phyloP scores from a whole-genome alignment of 2,113 vertebrate species.

The Nothobranchius furzeri region DNA sequence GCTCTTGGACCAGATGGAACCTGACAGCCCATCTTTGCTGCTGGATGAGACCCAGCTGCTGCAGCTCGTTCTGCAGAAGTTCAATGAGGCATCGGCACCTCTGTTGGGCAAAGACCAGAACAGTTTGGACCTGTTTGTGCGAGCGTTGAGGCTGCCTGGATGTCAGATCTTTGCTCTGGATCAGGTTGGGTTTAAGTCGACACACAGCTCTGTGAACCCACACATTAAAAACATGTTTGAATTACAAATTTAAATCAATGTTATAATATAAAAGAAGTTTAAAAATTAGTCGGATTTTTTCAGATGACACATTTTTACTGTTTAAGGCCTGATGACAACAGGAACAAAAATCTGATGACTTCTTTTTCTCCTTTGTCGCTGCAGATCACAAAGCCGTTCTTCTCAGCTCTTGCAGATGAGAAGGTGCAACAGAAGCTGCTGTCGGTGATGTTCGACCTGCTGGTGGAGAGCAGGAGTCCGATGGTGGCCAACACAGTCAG shows the following conservation, averaged over 20 bases:
- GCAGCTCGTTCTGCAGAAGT: slow-evolving; percentile 86
- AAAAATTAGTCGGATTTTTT: no score
- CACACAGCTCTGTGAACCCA: background rate
- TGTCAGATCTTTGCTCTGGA: slow-evolving; percentile 87
- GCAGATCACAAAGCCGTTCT: slow-evolving; percentile 92
- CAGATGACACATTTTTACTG: no score
- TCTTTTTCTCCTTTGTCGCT: background rate
- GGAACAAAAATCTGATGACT: no score
- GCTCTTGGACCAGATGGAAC: slow-evolving; percentile 82
- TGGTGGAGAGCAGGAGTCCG: slow-evolving; percentile 81
- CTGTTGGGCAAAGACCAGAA: slow-evolving; percentile 82
- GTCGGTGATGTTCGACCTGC: slow-evolving; percentile 85
- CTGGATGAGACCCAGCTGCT: slow-evolving; percentile 83
- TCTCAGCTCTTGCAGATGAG: slow-evolving; percentile 82
- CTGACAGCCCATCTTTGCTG: slow-evolving; percentile 73
- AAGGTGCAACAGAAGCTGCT: slow-evolving; percentile 88
- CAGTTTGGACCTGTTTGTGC: slow-evolving; percentile 85
- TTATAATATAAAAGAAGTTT: no score
- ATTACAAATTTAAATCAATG: no score
- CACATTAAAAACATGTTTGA: background rate
- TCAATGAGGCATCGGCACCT: slow-evolving; percentile 81
- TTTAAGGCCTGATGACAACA: no score
- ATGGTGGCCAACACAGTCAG: slow-evolving; percentile 80
- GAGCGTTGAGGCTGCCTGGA: slow-evolving; percentile 74
- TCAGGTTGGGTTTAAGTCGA: slow-evolving; percentile 76